Percentiles rank a stretch among this genome's conserved stretches.
Conservation (phyloP, 1,140 invertebrate species). For the Daktulosphaira vitifoliae region DNA sequence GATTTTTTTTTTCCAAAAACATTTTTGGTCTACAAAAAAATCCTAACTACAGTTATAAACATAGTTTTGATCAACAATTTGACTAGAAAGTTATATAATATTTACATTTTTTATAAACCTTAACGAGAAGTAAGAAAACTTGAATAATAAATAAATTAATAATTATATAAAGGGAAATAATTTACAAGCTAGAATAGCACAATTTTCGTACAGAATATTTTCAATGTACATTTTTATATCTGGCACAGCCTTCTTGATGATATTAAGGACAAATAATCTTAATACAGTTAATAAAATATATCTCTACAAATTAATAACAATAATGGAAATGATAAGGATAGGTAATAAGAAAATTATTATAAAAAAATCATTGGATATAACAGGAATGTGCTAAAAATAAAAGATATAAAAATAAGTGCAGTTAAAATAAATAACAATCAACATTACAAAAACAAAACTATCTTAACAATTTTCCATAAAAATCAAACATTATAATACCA, state of each 20-base stretch:
- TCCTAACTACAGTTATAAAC: background rate
- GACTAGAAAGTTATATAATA: no score
- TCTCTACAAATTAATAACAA: slow-evolving; percentile 18
- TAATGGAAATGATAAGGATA: slow-evolving; percentile 6
- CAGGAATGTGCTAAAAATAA: slow-evolving; percentile 17
- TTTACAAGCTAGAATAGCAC: background rate
- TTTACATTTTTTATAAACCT: no score
- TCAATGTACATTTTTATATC: slow-evolving; percentile 9
- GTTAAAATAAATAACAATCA: background rate
- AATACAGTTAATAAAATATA: slow-evolving; percentile 15
- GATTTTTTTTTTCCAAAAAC: background rate
- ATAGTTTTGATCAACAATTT: slow-evolving; percentile 23
- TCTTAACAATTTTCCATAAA: background rate
- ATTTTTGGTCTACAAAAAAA: background rate
- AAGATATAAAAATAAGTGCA: background rate
- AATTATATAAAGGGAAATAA: background rate
- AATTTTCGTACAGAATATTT: slow-evolving; percentile 24
- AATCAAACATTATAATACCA: background rate
- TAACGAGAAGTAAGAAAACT: background rate
- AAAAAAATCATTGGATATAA: slow-evolving; percentile 4
- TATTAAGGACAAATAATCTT: slow-evolving; percentile 19
- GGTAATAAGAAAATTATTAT: slow-evolving; percentile 7
- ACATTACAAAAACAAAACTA: background rate
- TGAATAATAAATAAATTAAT: slow-evolving; percentile 7
- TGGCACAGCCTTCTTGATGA: slow-evolving; percentile 30